phyloP scores from a whole-genome alignment of 2,888 invertebrate genomes.

The Cephus rjabovi region DNA sequence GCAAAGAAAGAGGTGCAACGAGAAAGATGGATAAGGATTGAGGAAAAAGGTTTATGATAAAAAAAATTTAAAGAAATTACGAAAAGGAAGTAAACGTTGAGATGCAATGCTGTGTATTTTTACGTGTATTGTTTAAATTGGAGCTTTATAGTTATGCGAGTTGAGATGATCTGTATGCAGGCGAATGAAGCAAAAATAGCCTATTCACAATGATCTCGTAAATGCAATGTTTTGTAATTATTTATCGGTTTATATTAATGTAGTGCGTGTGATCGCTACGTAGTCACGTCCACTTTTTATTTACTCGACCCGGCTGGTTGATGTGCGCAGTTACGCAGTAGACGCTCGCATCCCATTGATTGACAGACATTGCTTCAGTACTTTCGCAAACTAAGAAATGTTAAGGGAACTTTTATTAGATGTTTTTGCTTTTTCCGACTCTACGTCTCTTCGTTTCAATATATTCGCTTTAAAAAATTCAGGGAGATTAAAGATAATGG shows the following conservation, averaged over 20 bases:
- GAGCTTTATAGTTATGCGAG: not conserved
- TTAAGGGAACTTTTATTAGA: not conserved
- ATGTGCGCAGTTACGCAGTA: not conserved
- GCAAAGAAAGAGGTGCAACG: not conserved
- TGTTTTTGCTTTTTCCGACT: not conserved
- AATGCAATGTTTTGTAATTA: not conserved
- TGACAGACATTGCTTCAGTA: not conserved
- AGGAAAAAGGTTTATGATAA: conserved; percentile 9
- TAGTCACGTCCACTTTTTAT: not conserved
- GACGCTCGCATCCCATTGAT: not conserved
- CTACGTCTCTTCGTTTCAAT: not conserved
- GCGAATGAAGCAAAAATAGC: not conserved
- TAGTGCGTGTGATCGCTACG: not conserved
- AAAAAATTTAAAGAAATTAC: conserved; percentile 19
- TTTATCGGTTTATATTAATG: not conserved
- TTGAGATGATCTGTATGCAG: not conserved
- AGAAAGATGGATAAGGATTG: conserved; percentile 6
- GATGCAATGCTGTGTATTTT: not conserved
- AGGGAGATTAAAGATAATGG: not conserved
- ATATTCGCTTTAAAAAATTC: not conserved
- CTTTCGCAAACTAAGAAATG: not conserved
- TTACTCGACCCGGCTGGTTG: not conserved
- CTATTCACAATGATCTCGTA: not conserved
- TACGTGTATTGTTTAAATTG: not conserved
- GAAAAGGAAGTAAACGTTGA: conserved; percentile 3